These are phyloP conservation scores for Eudyptes chrysolophus DNA, from an alignment of 2,113 vertebrate species.

Conservation along the genomic window DNA sequence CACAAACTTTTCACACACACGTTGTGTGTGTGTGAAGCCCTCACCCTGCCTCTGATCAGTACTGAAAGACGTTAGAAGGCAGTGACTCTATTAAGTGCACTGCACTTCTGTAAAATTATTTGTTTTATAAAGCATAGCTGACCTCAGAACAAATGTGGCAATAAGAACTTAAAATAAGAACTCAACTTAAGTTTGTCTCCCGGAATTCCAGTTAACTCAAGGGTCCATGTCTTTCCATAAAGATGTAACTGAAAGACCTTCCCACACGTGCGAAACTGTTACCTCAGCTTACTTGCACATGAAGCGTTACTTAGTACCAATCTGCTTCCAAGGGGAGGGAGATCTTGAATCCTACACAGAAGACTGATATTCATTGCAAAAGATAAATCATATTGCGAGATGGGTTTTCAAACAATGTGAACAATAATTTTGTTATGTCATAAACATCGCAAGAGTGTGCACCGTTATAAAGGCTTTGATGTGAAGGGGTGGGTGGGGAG, in stretches of 20 bases:
- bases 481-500: neutral
- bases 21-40: rapidly evolving
- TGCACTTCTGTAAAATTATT: neutral
- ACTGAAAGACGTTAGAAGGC: neutral
- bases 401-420: neutral
- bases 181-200: neutral
- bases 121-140: neutral
- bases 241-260: neutral
- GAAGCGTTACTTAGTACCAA: neutral
- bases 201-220: neutral
- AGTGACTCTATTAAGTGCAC: neutral
- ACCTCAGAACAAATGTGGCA: neutral
- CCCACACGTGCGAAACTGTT: neutral
- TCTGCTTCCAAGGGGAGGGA: neutral
- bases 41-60: neutral
- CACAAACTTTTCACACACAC: neutral
- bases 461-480: neutral
- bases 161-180: neutral
- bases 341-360: neutral
- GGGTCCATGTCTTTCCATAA: neutral
- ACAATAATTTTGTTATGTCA: neutral
- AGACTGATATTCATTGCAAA: neutral
- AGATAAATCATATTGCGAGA: neutral
- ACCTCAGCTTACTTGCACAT: neutral
- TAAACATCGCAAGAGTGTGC: neutral